Percentiles rank a stretch among this genome's conserved stretches.
phyloP scores from a whole-genome alignment of 2,113 vertebrate genomes.

The Coturnix japonica region DNA sequence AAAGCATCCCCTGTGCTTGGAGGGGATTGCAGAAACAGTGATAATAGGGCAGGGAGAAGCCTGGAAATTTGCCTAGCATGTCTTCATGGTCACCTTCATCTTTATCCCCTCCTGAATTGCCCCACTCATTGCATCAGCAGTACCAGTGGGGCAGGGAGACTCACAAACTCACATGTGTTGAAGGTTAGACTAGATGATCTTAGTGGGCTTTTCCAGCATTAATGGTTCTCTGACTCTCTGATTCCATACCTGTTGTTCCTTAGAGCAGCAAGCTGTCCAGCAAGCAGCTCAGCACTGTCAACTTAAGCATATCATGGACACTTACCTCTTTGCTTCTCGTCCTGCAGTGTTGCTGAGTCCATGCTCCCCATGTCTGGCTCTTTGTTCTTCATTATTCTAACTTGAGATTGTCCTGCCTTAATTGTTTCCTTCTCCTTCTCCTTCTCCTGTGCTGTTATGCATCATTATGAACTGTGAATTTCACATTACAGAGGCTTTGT shows the following conservation, averaged over 20 bases:
- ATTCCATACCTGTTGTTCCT: not conserved
- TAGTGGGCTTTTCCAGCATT: no score
- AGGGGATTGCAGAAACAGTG: not conserved
- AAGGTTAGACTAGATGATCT: no score
- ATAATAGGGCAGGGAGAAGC: not conserved
- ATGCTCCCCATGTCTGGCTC: not conserved
- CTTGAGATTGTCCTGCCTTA: not conserved
- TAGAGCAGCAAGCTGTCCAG: not conserved
- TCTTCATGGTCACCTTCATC: not conserved
- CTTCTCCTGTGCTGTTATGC: not conserved
- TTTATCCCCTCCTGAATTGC: not conserved
- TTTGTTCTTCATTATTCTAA: fast-evolving
- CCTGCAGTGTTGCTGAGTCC: fast-evolving
- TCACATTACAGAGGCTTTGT: not conserved
- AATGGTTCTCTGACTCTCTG: no score
- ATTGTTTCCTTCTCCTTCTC: not conserved
- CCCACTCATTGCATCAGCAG: not conserved
- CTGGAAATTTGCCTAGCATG: not conserved
- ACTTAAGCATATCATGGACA: fast-evolving
- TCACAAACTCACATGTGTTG: fast-evolving
- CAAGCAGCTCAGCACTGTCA: not conserved
- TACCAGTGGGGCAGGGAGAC: not conserved
- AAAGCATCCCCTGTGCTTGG: not conserved
- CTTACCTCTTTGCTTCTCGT: not conserved
- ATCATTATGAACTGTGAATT: no score